Evolutionary conservation across 2,797 vertebrate species (phyloP), one percentile per base, ranked within the genome.

Genomic region (Lagocephalus sceleratus): DNA sequence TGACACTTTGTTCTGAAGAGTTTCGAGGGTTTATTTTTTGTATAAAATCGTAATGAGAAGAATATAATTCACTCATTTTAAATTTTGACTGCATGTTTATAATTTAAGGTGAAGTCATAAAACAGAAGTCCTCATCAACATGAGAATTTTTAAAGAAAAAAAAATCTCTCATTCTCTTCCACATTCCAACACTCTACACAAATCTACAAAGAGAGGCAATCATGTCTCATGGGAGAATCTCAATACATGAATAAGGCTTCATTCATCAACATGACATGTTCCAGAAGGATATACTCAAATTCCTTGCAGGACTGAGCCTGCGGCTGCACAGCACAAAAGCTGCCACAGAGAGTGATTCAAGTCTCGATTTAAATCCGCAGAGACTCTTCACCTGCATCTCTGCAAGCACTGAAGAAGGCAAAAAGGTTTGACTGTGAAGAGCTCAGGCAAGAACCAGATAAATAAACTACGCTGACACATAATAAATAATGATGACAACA

Each of bases 271-370:
- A 75, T 71, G 73, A 78, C 65, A 23, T 54, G 63, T 54, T 72
- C 67, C 63, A 66, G 25, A 25, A 25, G 4, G 25, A 25, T 68
- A 62, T 53, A 48, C 60, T 40, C 32, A 40, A 50, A 45, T 81
- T 76, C 73, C 73, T 79, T 56, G 63, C 68, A 76, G 84, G 73
- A 57, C 63, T 5, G 44, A 54, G 78, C 79, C 78, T 21, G 78
- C 43, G 71, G 81, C 80, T 11, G n/a, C 76, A 76, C 71, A 78
- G 73, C 68, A 63, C 60, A 58, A 69, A 65, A 76, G 66, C 84
- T 62, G 66, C 12, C 16, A 68, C 66, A 53, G 68, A 61, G 78
- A 75, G 47, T 55, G 57, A 78, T 85, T 81, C 77, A 73, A 49
- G 70, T 55, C 47, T 79, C 72, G 54, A 48, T 66, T 68, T 46